phyloP scores from a whole-genome alignment of 1,140 invertebrate genomes.

The Vanessa tameamea region DNA sequence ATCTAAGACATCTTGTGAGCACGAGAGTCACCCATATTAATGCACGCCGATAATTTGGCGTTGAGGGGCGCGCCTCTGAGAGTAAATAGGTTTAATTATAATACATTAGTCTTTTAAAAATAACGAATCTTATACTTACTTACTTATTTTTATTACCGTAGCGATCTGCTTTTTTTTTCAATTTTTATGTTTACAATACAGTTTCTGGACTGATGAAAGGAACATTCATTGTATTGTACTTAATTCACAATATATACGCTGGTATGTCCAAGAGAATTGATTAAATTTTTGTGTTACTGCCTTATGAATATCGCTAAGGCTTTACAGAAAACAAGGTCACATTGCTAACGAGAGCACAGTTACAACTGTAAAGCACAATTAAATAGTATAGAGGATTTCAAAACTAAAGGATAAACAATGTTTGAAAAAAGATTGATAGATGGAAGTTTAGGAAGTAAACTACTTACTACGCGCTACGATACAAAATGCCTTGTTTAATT shows the following conservation, averaged over 20 bases:
- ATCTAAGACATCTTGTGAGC: no score
- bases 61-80: no score
- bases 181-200: no score
- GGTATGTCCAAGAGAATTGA: neutral
- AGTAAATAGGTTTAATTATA: no score
- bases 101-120: no score
- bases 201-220: no score
- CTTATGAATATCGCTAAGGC: neutral
- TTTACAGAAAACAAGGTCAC: conserved; percentile 2
- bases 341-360: conserved; percentile 7
- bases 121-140: no score
- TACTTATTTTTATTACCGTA: no score
- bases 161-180: no score
- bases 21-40: no score
- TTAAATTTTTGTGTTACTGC: neutral
- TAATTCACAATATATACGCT: neutral
- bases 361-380: neutral
- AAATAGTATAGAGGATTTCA: neutral
- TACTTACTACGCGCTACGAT: neutral
- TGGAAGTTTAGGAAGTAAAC: neutral
- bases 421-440: neutral
- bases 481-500: conserved; percentile 23
- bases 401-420: conserved; percentile 9
- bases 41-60: no score
- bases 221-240: no score